Percentiles rank a stretch among this genome's conserved stretches.
Evolutionary conservation across 2,113 vertebrate species (phyloP).

Genomic region (Myiagra hebetior): DNA sequence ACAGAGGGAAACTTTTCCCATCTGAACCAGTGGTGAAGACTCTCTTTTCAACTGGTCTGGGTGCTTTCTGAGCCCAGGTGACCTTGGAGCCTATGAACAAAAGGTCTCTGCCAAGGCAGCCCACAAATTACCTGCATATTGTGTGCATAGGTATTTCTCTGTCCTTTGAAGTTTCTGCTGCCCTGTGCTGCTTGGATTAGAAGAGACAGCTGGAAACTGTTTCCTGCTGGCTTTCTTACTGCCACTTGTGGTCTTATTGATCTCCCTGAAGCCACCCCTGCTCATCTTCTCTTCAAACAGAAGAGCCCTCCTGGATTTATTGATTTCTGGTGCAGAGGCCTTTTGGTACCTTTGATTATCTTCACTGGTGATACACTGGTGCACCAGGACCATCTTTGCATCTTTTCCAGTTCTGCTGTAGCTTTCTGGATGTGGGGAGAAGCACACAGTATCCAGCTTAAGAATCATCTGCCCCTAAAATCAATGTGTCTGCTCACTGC

Average conservation of each 20-base stretch:
- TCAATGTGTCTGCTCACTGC: not conserved
- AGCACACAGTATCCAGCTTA: not conserved
- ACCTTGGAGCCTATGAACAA: not conserved
- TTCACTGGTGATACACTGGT: not conserved
- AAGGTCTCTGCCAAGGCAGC: not conserved
- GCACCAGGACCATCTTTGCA: not conserved
- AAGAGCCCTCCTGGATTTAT: not conserved
- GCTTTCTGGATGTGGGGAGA: not conserved
- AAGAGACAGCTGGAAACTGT: not conserved
- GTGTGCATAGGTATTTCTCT: not conserved
- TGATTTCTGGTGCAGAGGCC: not conserved
- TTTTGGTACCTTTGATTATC: not conserved
- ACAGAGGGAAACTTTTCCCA: not conserved
- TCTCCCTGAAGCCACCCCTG: not conserved
- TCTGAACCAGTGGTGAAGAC: not conserved
- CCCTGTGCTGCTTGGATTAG: not conserved
- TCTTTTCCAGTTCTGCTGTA: not conserved
- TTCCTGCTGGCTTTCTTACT: not conserved
- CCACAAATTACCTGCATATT: not conserved
- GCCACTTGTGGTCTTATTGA: not conserved
- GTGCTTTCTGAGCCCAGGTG: not conserved
- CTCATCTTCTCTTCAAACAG: not conserved
- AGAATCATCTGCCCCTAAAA: not conserved
- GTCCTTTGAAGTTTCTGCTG: not conserved
- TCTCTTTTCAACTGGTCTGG: not conserved